Evolutionary conservation across 2,113 vertebrate genomes (phyloP), one percentile per base, ranked within the genome.

Genomic region (Phalacrocorax brasilianus): DNA sequence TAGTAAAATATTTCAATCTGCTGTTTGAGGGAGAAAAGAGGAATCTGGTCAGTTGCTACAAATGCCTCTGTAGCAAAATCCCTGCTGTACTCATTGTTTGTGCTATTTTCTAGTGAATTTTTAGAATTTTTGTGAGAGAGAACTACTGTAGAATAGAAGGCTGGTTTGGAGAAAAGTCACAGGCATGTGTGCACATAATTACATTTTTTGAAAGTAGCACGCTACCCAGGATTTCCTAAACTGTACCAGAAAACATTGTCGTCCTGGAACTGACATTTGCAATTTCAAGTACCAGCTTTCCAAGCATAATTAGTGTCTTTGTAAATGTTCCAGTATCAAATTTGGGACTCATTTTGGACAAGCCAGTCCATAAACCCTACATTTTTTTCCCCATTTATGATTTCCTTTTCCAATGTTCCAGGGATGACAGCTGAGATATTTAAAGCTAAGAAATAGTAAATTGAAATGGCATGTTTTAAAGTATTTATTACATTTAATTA

Each of bases 341-440:
- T 40, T 28, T 91, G 65, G 61, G 55, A 71, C 42, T 77, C 1
- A 1, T 6, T 84, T 92, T 82, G 52, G 70, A 55, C 40, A 87
- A 92, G 28, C 18, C 12, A 72, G 18, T 85, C 40, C 26, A 68
- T 76, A 70, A 88, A 58, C 18, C 71, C 50, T 38, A 35, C 16
- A 12, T 4, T 32, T 17, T 65, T 63, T 47, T 58, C 4, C 11
- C 21, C 21, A 19, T 75, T 82, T 68, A 53, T 68, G 93, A 73
- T 85, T 91, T 91, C 58, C 9, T 82, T 95, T 88, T 89, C 15
- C 35, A 70, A 2, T 53, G 30, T 94, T 89, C 66, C 50, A 79
- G n/a, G 38, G 32, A 85, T 82, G 66, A 82, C 78, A 95, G 61
- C 74, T 93, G 59, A 73, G 91, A 53, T 83, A 68, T 85, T 95